Conservation (phyloP, 2,888 invertebrate species). For the Watsonalla binaria region DNA sequence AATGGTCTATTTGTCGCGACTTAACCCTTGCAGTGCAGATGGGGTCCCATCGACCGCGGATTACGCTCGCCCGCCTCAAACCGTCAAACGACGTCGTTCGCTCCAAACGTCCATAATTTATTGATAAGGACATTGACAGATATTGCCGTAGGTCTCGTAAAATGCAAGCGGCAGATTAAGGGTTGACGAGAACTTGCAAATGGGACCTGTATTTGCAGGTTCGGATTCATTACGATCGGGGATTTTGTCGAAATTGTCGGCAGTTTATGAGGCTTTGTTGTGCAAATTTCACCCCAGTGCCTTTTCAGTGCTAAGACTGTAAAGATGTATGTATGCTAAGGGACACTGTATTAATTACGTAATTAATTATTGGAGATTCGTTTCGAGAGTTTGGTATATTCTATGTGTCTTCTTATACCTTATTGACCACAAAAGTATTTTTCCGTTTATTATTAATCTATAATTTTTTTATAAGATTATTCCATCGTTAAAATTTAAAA, state of each 20-base stretch:
- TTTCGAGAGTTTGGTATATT: slow-evolving; percentile 2
- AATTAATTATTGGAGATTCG: neutral
- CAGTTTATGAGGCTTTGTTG: slow-evolving; percentile 47
- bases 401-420: too few relatives aligned
- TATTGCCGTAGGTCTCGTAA: slow-evolving; percentile 72
- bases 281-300: slow-evolving; percentile 39
- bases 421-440: too few relatives aligned
- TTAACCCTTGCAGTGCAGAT: slow-evolving; percentile 76
- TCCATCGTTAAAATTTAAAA: too few relatives aligned
- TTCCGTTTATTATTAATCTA: too few relatives aligned
- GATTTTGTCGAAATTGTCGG: slow-evolving; percentile 42
- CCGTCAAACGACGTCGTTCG: slow-evolving; percentile 74
- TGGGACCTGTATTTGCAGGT: slow-evolving; percentile 61
- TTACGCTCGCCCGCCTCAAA: slow-evolving; percentile 63
- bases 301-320: slow-evolving; percentile 6
- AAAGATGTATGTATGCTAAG: slow-evolving; percentile 1
- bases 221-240: slow-evolving; percentile 55
- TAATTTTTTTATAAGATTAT: too few relatives aligned
- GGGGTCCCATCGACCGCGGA: slow-evolving; percentile 70
- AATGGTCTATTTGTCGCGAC: slow-evolving; percentile 78
- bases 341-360: too few relatives aligned
- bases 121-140: slow-evolving; percentile 78
- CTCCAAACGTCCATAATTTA: slow-evolving; percentile 72
- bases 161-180: slow-evolving; percentile 73
- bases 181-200: slow-evolving; percentile 69